These are phyloP conservation scores for Anas platyrhynchos DNA, from an alignment of 2,113 vertebrate genomes.

Conservation along the genomic window DNA sequence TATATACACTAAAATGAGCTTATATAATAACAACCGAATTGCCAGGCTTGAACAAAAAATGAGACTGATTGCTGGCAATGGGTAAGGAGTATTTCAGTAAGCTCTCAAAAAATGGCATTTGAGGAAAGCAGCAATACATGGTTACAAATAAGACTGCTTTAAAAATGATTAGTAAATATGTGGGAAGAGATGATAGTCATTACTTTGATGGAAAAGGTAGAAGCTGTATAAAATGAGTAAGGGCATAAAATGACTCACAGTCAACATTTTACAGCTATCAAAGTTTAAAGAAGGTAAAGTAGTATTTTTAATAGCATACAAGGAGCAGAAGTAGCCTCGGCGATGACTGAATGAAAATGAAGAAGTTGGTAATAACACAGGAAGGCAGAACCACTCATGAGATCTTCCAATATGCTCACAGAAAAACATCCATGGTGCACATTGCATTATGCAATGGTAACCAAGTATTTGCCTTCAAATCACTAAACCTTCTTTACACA, in stretches of 20 bases:
- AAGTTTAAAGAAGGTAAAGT: neutral
- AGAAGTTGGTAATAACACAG: neutral
- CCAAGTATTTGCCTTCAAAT: neutral
- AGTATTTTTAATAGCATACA: neutral
- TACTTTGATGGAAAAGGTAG: neutral
- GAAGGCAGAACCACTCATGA: neutral
- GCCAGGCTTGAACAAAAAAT: neutral
- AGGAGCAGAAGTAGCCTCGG: neutral
- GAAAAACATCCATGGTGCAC: neutral
- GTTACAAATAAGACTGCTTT: neutral
- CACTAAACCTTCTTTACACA: neutral
- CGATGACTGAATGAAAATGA: neutral
- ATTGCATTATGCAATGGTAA: neutral
- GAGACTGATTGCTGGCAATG: neutral
- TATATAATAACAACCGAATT: neutral
- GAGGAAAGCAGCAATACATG: neutral
- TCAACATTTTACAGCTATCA: neutral
- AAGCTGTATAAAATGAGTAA: neutral
- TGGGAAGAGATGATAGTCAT: neutral
- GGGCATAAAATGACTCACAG: neutral
- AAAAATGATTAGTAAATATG: neutral
- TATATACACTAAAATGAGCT: neutral
- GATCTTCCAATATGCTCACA: neutral
- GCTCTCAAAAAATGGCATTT: neutral
- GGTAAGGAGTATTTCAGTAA: neutral